Percentiles rank a stretch among this genome's conserved stretches.
phyloP scores from a whole-genome alignment of 2,797 vertebrate species.

The Notolepis coatsorum region DNA sequence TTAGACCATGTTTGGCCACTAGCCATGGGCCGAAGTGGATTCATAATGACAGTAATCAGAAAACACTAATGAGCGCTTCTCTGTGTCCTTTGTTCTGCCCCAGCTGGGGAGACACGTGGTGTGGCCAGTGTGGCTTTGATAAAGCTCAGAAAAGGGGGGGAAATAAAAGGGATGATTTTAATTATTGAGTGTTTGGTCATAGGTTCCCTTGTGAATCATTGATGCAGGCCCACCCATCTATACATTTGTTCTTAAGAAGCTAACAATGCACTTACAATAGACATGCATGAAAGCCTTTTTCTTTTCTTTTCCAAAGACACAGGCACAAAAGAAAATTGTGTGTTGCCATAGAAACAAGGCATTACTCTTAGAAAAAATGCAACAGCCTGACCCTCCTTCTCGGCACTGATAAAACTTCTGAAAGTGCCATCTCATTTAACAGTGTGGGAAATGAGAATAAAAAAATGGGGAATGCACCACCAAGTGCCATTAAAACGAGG shows the following conservation, averaged over 20 bases:
- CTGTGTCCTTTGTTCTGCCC: not conserved
- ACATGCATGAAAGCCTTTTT: not conserved
- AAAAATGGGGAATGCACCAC: too few relatives aligned
- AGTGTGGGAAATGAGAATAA: too few relatives aligned
- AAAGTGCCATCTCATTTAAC: not conserved
- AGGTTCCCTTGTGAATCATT: too few relatives aligned
- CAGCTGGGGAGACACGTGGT: not conserved
- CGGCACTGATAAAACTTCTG: not conserved
- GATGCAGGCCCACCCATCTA: too few relatives aligned
- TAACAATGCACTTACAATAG: too few relatives aligned
- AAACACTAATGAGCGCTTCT: not conserved
- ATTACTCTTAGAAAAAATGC: not conserved
- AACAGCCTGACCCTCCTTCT: not conserved
- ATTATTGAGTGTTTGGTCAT: too few relatives aligned
- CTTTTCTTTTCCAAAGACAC: not conserved
- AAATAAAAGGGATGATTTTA: too few relatives aligned
- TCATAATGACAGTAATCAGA: slow-evolving; percentile 11
- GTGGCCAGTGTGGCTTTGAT: too few relatives aligned
- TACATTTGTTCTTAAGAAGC: too few relatives aligned
- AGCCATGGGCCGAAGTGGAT: not conserved
- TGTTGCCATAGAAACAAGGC: slow-evolving; percentile 9
- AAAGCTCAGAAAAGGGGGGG: too few relatives aligned
- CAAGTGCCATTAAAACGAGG: too few relatives aligned
- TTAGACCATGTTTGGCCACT: not conserved
- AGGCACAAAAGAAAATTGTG: not conserved